These are phyloP conservation scores for Meloidogyne exigua DNA, from an alignment of 1,140 invertebrate genomes.

Conservation along the genomic window DNA sequence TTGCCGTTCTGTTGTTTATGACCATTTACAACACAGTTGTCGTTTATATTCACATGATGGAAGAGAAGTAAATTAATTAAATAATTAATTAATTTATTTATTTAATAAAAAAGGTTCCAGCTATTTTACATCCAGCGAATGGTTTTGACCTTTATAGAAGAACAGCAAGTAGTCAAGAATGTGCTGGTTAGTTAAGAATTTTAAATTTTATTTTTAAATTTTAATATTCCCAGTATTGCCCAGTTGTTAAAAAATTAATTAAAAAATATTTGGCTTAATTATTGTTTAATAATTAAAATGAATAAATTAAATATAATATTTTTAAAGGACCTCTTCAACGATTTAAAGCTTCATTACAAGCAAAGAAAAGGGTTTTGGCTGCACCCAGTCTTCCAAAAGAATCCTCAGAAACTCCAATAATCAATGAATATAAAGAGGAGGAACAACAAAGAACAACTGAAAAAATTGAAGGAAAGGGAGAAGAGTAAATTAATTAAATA, in stretches of 20 bases:
- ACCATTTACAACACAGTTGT: constrained; percentile 42
- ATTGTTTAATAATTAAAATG: no score
- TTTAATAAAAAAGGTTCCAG: not conserved
- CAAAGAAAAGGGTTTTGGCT: constrained; percentile 21
- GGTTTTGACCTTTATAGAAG: constrained; percentile 26
- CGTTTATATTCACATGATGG: constrained; percentile 43
- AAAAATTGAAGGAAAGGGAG: no score
- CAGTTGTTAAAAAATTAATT: no score
- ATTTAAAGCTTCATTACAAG: constrained; percentile 15
- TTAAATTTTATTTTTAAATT: no score
- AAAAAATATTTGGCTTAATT: no score
- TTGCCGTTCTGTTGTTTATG: constrained; percentile 35
- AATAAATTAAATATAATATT: not conserved
- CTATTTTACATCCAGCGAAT: constrained; percentile 30
- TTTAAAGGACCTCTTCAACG: constrained; percentile 22
- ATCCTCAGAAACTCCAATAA: not conserved
- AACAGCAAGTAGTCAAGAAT: constrained; percentile 29
- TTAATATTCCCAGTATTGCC: no score
- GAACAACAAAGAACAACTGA: not conserved
- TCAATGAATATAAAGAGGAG: not conserved
- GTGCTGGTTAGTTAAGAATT: constrained; percentile 23
- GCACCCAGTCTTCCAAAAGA: constrained; percentile 11
- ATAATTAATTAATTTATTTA: no score
- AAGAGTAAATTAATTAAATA: no score
- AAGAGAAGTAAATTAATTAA: constrained; percentile 15